These are phyloP conservation scores for Thryonomys swinderianus DNA, from an alignment of 2,113 vertebrate species.

Conservation along the genomic window DNA sequence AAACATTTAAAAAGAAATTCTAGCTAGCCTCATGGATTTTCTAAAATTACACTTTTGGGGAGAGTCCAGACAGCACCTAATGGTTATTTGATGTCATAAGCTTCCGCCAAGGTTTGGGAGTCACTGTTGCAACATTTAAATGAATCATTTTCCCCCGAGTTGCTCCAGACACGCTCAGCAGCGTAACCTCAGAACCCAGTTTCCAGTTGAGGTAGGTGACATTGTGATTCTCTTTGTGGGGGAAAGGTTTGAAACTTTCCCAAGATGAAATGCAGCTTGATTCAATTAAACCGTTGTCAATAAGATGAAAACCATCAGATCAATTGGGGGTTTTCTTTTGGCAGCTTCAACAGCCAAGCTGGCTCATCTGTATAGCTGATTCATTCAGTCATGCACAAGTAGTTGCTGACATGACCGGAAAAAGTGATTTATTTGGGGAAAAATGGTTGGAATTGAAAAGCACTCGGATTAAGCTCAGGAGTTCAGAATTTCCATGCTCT, in stretches of 20 bases:
- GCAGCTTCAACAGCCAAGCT: slow-evolving; percentile 5
- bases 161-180: not conserved
- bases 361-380: not conserved
- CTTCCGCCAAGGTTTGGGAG: not conserved
- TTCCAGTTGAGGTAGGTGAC: not conserved
- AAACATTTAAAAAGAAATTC: not conserved
- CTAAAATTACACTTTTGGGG: not conserved
- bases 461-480: not conserved
- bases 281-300: slow-evolving; percentile 59
- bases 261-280: slow-evolving; percentile 35
- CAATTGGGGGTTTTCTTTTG: slow-evolving; percentile 8
- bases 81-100: not conserved
- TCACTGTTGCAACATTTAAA: not conserved
- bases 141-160: not conserved
- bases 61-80: not conserved
- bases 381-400: not conserved
- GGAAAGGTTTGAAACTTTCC: not conserved
- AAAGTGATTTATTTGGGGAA: slow-evolving; percentile 39
- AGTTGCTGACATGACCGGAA: slow-evolving; percentile 56
- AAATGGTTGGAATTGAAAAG: slow-evolving; percentile 27
- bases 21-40: not conserved
- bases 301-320: slow-evolving; percentile 43
- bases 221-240: not conserved
- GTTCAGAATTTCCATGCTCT: not conserved
- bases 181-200: not conserved